phyloP scores from a whole-genome alignment of 2,113 vertebrate species.

The Capreolus pygargus region DNA sequence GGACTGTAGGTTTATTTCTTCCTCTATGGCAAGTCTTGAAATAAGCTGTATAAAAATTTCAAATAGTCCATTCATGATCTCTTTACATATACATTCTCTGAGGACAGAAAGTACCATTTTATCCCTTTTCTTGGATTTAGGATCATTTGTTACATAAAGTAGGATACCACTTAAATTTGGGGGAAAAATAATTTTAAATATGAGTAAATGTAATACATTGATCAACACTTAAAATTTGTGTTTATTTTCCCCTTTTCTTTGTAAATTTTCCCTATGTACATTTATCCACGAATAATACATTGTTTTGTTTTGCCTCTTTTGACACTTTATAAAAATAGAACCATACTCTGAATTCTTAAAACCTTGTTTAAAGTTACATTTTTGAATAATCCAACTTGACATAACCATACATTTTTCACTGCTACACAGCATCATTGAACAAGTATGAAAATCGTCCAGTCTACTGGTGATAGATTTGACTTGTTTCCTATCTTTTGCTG shows the following conservation, averaged over 20 bases:
- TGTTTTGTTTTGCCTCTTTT: not conserved
- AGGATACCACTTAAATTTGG: not conserved
- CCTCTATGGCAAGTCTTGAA: not conserved
- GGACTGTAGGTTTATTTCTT: not conserved
- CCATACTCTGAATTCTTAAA: not conserved
- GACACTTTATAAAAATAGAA: conserved; percentile 20
- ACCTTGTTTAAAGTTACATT: not conserved
- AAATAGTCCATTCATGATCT: not conserved
- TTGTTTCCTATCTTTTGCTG: not conserved
- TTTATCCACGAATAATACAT: not conserved
- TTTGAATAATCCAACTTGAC: not conserved
- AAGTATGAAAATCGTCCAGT: not conserved
- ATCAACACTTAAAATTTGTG: not conserved
- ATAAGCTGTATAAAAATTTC: not conserved
- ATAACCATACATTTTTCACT: not conserved
- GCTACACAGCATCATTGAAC: not conserved
- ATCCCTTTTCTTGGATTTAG: not conserved
- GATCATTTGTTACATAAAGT: not conserved
- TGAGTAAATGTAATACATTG: not conserved
- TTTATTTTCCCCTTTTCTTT: conserved; percentile 18
- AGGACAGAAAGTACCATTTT: not conserved
- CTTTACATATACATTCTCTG: not conserved
- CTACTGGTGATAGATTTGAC: not conserved
- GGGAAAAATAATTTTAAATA: not conserved
- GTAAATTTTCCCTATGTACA: not conserved